Evolutionary conservation across 2,113 vertebrate species (phyloP).

Genomic region (Clarias macrocephalus): DNA sequence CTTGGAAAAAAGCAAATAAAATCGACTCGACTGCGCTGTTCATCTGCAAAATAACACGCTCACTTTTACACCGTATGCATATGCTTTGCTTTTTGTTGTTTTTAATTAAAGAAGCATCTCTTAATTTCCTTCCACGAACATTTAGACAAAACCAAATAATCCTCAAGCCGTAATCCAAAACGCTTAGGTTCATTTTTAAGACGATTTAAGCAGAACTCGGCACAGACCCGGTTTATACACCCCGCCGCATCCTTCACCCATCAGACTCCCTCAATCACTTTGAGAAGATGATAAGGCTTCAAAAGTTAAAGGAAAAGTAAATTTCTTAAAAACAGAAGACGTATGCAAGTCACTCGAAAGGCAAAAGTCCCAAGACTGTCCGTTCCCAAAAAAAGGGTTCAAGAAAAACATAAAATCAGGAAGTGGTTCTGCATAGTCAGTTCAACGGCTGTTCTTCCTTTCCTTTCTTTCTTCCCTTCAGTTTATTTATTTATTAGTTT

Average conservation of each 20-base stretch:
- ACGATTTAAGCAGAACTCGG: background rate
- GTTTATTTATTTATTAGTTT: background rate
- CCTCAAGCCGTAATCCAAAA: background rate
- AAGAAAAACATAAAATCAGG: slow-evolving; percentile 53
- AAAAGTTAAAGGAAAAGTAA: background rate
- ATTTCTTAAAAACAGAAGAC: slow-evolving; percentile 2
- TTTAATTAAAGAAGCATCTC: background rate
- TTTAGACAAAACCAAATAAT: background rate
- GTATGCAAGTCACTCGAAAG: slow-evolving; percentile 45
- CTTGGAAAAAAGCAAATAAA: slow-evolving; percentile 31
- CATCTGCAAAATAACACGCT: background rate
- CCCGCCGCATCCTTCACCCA: slow-evolving; percentile 8
- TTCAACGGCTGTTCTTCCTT: slow-evolving; percentile 61
- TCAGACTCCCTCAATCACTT: slow-evolving; percentile 37
- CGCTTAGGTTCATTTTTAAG: background rate
- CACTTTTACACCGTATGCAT: background rate
- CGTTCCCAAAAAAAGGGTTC: slow-evolving; percentile 11
- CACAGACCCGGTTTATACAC: background rate
- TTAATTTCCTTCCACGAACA: background rate
- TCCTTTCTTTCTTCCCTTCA: slow-evolving; percentile 48
- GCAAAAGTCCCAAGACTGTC: slow-evolving; percentile 41
- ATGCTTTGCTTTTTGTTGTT: background rate
- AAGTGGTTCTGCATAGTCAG: slow-evolving; percentile 82
- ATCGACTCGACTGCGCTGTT: background rate
- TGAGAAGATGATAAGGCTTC: slow-evolving; percentile 50